Percentiles rank a stretch among this genome's conserved stretches.
Evolutionary conservation across 2,113 vertebrate species (phyloP).

Genomic region (Corvus cornix): DNA sequence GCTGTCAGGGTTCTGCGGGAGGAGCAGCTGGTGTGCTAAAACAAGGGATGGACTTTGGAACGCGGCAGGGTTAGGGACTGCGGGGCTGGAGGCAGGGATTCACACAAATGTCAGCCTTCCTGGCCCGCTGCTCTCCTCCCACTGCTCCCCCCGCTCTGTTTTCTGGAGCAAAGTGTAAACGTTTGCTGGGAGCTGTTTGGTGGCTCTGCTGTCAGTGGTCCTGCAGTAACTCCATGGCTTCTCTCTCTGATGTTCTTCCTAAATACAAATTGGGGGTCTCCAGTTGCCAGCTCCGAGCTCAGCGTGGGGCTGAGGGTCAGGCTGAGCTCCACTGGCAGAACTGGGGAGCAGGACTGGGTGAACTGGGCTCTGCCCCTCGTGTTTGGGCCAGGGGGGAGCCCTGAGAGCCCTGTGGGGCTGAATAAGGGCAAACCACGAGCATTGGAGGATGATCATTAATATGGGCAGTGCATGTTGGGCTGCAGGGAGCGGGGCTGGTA

Average conservation of each 20-base stretch:
- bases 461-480: not conserved
- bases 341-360: not conserved
- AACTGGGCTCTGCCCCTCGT: not conserved
- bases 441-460: not conserved
- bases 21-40: conserved; percentile 61
- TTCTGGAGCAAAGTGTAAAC: not conserved
- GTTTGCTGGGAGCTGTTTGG: not conserved
- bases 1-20: not conserved
- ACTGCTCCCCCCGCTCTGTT: not conserved
- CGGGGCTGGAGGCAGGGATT: conserved; percentile 31
- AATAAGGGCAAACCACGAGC: no score
- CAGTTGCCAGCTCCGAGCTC: not conserved
- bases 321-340: not conserved
- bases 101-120: not conserved
- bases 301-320: not conserved
- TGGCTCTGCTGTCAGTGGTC: not conserved
- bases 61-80: conserved; percentile 2
- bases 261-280: not conserved
- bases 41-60: conserved; percentile 25
- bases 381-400: not conserved
- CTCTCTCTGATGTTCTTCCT: not conserved
- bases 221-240: not conserved
- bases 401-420: not conserved
- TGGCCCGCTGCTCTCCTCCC: conserved; percentile 5
- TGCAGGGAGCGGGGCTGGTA: not conserved